Base-by-base conservation (phyloP, 1,140 invertebrate species). In the Zaprionus davidi region DNA sequence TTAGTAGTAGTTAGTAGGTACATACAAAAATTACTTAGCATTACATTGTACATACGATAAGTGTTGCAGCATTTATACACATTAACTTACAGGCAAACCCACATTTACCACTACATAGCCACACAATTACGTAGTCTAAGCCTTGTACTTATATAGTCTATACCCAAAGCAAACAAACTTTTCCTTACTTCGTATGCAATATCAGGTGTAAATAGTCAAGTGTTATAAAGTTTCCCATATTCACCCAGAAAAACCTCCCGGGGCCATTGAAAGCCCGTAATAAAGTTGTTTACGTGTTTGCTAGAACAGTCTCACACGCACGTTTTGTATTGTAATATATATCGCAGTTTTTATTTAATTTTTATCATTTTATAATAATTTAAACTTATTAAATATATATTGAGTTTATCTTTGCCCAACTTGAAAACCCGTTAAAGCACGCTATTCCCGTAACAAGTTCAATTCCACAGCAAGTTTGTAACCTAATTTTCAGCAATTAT, bases 201-300 rank as follows among this genome's bases (percentile, higher is more conserved):
- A 78, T 77, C 81, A 87, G 68, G 74, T 87, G 83, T 87, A 87
- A 80, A 87, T 87, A 87, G 83, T 84, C 84, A 87, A 62, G 60
- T 64, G 67, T 62, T 13, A 57, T 22, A 36, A 63, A 44, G 28
- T 69, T 58, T 67, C 73, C 51, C 44, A 80, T 76, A 38, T 71
- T 28, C 13, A 56, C 9, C 36, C 59, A 70, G 78, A 69, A 55
- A 69, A 76, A 31, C 34, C 26, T n/a, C 36, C 38, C 24, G 13
- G 49, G 58, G n/a, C n/a, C 41, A 15, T 26, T 31, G 11, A n/a
- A 9, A 41, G n/a, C n/a, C 49, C 49, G 26, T 31, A 69, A 63
- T 62, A 53, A 53, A 51, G 44, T 34, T 79, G 53, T 81, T 62
- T 22, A 34, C 31, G 38, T 74, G 57, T 57, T 26, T 36, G 34